Base-by-base conservation (phyloP, 1,140 invertebrate genomes). In the Leptopilina clavipes region DNA sequence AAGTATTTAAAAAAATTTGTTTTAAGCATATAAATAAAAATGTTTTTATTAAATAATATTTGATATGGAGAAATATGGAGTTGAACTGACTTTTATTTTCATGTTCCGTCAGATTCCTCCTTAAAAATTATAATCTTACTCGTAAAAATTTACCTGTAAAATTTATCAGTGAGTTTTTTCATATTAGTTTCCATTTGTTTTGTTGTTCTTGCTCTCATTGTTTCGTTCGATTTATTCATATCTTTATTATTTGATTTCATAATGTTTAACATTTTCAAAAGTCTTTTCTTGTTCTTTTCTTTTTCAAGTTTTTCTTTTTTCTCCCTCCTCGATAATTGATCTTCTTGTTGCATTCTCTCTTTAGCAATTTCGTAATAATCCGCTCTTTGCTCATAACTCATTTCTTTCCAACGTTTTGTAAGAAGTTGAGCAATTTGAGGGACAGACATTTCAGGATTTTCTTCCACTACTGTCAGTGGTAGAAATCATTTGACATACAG, bases 371-470 rank as follows among this genome's bases (percentile, higher is more conserved):
- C 85, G 72, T 88, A 82, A 77, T 90, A 92, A 76, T 83, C 83
- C 37, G 86, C 85, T 72, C 86, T 89, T 74, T 91, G 86, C 18
- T 89, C 86, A 3, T 85, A 75, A 3, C 85, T 79, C 37, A 91
- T 77, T 22, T 85, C 52, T 72, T 87, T 87, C 91, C 91, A 92
- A 5, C 81, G 76, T 59, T 84, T 74, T 40, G 86, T 85, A 48
- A 91, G 79, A 25, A 80, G 70, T 54, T 75, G 73, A 12, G 90
- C 89, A 52, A 89, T 81, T 78, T 88, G 84, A 2, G 88, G 83
- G 77, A 88, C 84, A 74, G 87, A 84, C 43, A 89, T 81, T 7
- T 82, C 80, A 59, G 89, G 87, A 76, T 88, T 83, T 79, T 90
- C 76, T 72, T 86, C 48, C 9, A 87, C 48, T 70, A 88, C 87